Evolutionary conservation across 2,888 invertebrate genomes (phyloP).

Genomic region (Drosophila quinaria): DNA sequence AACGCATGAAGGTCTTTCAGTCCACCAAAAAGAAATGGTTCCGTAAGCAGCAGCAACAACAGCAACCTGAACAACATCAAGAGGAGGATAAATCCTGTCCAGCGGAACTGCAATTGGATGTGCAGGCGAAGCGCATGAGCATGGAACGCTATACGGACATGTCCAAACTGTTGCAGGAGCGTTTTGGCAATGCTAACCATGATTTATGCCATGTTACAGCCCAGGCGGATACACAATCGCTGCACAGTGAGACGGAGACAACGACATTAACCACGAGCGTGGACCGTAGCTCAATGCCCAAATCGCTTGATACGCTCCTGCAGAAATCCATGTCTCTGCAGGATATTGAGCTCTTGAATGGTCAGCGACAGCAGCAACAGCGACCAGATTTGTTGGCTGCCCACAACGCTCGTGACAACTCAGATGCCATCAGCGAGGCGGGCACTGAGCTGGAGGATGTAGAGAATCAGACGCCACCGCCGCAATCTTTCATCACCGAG

Average conservation of each 20-base stretch:
- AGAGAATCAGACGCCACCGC: conserved; percentile 84
- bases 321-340: conserved; percentile 85
- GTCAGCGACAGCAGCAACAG: conserved; percentile 59
- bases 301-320: conserved; percentile 71
- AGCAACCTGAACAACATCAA: conserved; percentile 38
- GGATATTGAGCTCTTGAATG: conserved; percentile 83
- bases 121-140: conserved; percentile 89
- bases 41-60: conserved; percentile 84
- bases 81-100: conserved; percentile 20
- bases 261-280: conserved; percentile 76
- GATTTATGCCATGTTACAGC: conserved; percentile 5
- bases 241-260: conserved; percentile 74
- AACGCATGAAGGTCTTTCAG: conserved; percentile 86
- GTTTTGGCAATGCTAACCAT: conserved; percentile 87
- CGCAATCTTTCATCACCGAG: conserved; percentile 89
- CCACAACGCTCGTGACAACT: conserved; percentile 43
- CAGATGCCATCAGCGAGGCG: conserved; percentile 83
- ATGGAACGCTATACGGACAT: conserved; percentile 91
- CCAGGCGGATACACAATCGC: conserved; percentile 44
- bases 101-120: conserved; percentile 86
- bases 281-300: conserved; percentile 63
- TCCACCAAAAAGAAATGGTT: conserved; percentile 90
- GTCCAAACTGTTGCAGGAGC: conserved; percentile 90
- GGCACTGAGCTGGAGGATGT: conserved; percentile 83
- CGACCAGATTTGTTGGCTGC: conserved; percentile 83